Conservation (phyloP, 2,797 vertebrate species). For the Argentina silus region DNA sequence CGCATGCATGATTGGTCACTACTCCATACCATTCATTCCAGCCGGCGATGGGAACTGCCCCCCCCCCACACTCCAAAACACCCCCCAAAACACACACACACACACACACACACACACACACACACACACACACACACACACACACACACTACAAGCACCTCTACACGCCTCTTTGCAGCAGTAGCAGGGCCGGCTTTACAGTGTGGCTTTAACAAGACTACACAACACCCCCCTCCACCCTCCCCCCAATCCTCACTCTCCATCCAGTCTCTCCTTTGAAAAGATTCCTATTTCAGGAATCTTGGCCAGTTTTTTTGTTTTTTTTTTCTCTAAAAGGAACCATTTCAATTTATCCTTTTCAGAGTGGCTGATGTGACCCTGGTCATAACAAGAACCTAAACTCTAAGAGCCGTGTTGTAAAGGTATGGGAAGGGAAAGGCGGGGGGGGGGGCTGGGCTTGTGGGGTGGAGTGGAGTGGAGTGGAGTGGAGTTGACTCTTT, state of each 20-base stretch:
- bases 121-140: slow-evolving; percentile 22
- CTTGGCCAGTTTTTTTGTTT: slow-evolving; percentile 25
- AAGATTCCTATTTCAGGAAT: slow-evolving; percentile 47
- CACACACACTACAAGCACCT: slow-evolving; percentile 40
- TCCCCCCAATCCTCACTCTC: not conserved
- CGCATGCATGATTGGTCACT: slow-evolving; percentile 79
- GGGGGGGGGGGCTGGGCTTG: not conserved
- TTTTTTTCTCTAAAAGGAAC: not conserved
- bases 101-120: slow-evolving; percentile 24
- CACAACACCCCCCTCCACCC: not conserved
- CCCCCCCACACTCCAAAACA: slow-evolving; percentile 33
- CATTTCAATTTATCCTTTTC: slow-evolving; percentile 40
- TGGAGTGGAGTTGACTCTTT: slow-evolving; percentile 18
- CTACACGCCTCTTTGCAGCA: slow-evolving; percentile 53
- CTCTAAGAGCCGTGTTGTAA: slow-evolving; percentile 12
- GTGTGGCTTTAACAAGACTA: slow-evolving; percentile 39
- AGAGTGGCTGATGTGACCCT: slow-evolving; percentile 16
- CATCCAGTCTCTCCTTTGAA: slow-evolving; percentile 36
- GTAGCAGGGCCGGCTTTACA: slow-evolving; percentile 41
- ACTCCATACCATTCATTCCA: slow-evolving; percentile 83
- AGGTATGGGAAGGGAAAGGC: not conserved
- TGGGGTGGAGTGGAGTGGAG: not conserved
- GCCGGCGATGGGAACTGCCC: slow-evolving; percentile 58
- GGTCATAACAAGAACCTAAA: slow-evolving; percentile 14
- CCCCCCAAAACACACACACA: slow-evolving; percentile 22